These are phyloP conservation scores for Lampris incognitus DNA, from an alignment of 2,113 vertebrate species.

Conservation along the genomic window DNA sequence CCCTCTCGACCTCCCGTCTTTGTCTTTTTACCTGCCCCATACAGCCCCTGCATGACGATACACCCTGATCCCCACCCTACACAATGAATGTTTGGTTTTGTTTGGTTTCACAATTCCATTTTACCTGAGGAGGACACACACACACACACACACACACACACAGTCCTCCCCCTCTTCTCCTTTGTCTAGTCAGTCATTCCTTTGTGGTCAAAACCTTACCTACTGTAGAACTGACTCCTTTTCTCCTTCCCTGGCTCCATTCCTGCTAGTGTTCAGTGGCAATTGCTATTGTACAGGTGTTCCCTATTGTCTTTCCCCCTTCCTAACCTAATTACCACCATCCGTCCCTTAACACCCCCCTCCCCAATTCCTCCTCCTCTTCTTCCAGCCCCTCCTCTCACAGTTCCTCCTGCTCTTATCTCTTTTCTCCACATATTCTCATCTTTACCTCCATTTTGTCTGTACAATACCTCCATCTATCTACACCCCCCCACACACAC, in stretches of 20 bases:
- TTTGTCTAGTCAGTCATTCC: constrained; percentile 35
- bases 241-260: constrained; percentile 14
- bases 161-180: not conserved
- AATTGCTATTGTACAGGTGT: constrained; percentile 41
- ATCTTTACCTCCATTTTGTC: constrained; percentile 10
- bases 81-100: no score
- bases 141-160: not conserved
- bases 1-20: no score
- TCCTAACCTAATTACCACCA: constrained; percentile 54
- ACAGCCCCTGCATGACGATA: no score
- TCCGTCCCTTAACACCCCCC: constrained; percentile 23
- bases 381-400: constrained; percentile 13
- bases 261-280: constrained; percentile 24
- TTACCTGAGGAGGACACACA: not conserved
- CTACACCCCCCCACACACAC: constrained; percentile 2
- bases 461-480: constrained; percentile 7
- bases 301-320: constrained; percentile 29
- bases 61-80: no score
- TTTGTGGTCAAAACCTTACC: constrained; percentile 5
- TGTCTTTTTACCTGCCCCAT: no score
- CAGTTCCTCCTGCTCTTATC: constrained; percentile 38
- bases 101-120: no score
- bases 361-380: no score
- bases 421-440: constrained; percentile 33
- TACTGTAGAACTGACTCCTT: constrained; percentile 28